Evolutionary conservation across 2,797 vertebrate genomes (phyloP), one percentile per base, ranked within the genome.

Genomic region (Paguma larvata): DNA sequence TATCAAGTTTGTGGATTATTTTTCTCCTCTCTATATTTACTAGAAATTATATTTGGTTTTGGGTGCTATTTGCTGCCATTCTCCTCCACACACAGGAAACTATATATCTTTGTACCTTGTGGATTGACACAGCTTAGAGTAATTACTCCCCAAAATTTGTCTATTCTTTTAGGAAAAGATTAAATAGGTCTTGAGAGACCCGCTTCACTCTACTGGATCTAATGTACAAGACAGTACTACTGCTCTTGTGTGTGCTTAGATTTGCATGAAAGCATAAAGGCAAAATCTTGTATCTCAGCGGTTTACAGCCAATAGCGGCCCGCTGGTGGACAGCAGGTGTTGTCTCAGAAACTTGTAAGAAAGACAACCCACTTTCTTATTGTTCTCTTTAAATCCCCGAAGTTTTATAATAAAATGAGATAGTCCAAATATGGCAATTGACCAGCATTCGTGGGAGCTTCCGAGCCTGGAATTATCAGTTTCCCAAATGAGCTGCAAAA

Each of bases 61-160:
- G 79, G 93, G 87, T 96, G 90, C 92, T 96, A 51, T 87, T 89
- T 94, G 83, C 78, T 94, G 15, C 44, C 78, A 25, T 95, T 93
- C 63, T 96, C 70, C 34, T 75, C 25, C 7, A 91, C 75, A 90
- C 30, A 93, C 12, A 91, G 72, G 84, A 93, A 95, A 94, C 87
- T 85, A 70, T 23, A 16, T 19, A 51, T 85, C 53, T 91, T 94
- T 92, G 63, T 85, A 83, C 63, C 56, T 92, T 97, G 97, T 98
- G 97, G 95, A 87, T 95, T 98, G 97, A 95, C 94, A 91, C 67
- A 98, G 95, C 18, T 95, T 97, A 62, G 79, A 94, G 85, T 86
- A 97, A 97, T 97, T 97, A 7, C 96, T 98, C 87, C 88, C 96
- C 73, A 90, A 94, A 95, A 93, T 90, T 91, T 85, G 44, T 96